These are phyloP conservation scores for Marronus borbonicus DNA, from an alignment of 2,888 invertebrate species.

Conservation along the genomic window DNA sequence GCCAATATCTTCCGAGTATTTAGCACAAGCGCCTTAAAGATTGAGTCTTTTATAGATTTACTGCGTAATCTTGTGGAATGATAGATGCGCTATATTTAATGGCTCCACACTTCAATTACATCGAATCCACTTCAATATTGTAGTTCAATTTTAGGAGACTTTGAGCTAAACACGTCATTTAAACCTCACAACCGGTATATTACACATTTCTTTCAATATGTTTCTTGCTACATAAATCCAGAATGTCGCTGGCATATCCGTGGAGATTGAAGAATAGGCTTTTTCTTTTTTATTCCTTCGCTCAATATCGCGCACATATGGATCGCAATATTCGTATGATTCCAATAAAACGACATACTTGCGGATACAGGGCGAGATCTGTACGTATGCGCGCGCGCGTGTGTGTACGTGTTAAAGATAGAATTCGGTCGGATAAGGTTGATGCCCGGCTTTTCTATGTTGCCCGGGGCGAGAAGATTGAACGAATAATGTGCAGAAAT, in stretches of 20 bases:
- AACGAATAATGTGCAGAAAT: slow-evolving; percentile 45
- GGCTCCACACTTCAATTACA: too few relatives aligned
- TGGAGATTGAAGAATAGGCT: not conserved
- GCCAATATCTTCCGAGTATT: too few relatives aligned
- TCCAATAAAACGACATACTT: slow-evolving; percentile 19
- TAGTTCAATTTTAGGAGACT: too few relatives aligned
- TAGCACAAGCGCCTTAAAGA: too few relatives aligned
- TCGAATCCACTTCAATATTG: too few relatives aligned
- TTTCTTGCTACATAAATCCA: slow-evolving; percentile 3
- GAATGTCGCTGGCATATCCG: not conserved
- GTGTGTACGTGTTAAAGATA: slow-evolving; percentile 18
- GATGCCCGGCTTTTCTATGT: not conserved
- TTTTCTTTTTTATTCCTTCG: not conserved
- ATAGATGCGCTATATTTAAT: too few relatives aligned
- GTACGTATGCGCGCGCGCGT: not conserved
- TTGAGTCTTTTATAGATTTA: too few relatives aligned
- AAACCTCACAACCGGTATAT: not conserved
- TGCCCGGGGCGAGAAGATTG: slow-evolving; percentile 7
- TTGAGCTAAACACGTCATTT: not conserved
- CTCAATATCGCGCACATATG: not conserved
- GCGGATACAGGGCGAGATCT: not conserved
- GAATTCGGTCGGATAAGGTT: slow-evolving; percentile 23
- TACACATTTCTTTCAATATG: slow-evolving; percentile 6
- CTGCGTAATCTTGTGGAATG: too few relatives aligned
- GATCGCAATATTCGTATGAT: slow-evolving; percentile 17